Evolutionary conservation across 35 echinoderm and acorn worm genomes (phyloP).

Genomic region (Lytechinus pictus): DNA sequence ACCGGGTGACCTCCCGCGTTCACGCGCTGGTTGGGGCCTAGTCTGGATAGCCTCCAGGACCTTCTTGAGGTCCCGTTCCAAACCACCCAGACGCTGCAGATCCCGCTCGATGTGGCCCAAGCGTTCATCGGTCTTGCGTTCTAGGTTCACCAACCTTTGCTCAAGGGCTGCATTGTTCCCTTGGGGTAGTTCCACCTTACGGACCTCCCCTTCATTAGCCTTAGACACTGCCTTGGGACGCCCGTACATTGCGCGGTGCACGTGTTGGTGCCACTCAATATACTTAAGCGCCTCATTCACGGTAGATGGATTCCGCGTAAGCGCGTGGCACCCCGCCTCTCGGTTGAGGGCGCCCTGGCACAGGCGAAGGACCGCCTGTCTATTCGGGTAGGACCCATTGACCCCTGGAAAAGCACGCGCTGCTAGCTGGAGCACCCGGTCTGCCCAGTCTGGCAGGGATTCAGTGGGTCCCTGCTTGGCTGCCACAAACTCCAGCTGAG

Average conservation of each 20-base stretch:
- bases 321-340: background rate
- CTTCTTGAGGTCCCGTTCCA: no score
- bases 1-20: no score
- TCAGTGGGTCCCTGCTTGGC: background rate
- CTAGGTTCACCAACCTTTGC: no score
- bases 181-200: no score
- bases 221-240: background rate
- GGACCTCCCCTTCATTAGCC: no score
- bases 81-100: no score
- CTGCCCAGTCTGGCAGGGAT: background rate
- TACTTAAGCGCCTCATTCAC: background rate
- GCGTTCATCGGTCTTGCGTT: no score
- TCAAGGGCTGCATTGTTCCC: no score
- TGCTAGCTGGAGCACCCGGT: background rate
- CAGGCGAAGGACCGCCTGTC: background rate
- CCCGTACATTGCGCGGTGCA: background rate
- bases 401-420: background rate
- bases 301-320: background rate
- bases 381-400: background rate
- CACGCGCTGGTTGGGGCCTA: no score
- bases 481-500: background rate
- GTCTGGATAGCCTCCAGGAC: no score
- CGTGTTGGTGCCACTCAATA: background rate
- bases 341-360: background rate
- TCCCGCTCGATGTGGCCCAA: no score